Evolutionary conservation across 2,797 vertebrate genomes (phyloP), one percentile per base, ranked within the genome.

Genomic region (Enteromius fasciolatus): DNA sequence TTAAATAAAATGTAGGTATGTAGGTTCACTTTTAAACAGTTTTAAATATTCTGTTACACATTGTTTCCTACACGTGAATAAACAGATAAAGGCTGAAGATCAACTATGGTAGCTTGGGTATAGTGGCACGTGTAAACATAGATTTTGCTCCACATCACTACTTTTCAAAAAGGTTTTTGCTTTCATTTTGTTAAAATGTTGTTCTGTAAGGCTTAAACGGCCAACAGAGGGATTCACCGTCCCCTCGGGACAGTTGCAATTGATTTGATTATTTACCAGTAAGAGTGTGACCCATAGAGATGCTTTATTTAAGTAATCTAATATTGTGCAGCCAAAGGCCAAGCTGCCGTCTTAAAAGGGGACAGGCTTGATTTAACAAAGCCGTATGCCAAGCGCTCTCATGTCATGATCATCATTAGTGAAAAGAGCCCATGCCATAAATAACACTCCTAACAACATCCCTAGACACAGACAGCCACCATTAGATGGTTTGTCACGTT

Each of bases 231-330:
- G 80, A 76, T 79, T 86, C 85, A 70, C 66, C 57, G 81, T 80
- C 84, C 90, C 83, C 87, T 46, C 54, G 84, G 89, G 84, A 86
- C 76, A 67, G 52, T 81, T 85, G 74, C 74, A 84, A 88, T 88
- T 89, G 87, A 87, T 89, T 88, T 89, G 87, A 87, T 90, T 89
- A 85, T 88, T 85, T 81, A 86, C 81, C 74, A 82, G 79, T 57
- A 66, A 50, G 70, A 85, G 76, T 31, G 70, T 84, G 80, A 86
- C 80, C 86, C 68, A 64, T 69, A 78, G 86, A 88, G 73, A 84
- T 81, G 81, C 84, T 86, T 86, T 87, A 87, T 84, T 87, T 80
- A 78, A 85, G 84, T 89, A 90, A 91, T 90, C 82, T 89, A 89
- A 91, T 91, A 80, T 83, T 84, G 77, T 77, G 63, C 66, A 66